Conservation (phyloP, 2,113 vertebrate genomes). For the Suncus etruscus region DNA sequence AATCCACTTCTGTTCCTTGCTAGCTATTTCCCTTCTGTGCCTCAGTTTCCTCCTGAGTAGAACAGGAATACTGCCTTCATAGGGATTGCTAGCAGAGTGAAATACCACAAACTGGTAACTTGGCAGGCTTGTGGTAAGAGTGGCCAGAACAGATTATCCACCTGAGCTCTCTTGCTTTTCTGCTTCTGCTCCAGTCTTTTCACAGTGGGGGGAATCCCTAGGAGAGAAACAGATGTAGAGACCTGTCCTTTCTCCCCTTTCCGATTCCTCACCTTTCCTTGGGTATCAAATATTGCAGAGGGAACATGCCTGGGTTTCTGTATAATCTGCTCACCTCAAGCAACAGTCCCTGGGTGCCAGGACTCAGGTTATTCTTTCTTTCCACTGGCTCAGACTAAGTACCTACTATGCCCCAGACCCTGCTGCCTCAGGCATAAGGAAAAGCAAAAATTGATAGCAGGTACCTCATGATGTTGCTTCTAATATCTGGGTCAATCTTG, state of each 20-base stretch:
- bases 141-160: too few species aligned
- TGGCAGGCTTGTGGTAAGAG: too few species aligned
- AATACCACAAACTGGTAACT: not conserved
- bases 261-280: not conserved
- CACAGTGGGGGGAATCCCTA: not conserved
- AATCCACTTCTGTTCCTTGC: not conserved
- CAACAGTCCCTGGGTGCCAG: not conserved
- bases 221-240: not conserved
- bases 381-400: not conserved
- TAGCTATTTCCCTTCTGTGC: not conserved
- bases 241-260: not conserved
- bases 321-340: not conserved
- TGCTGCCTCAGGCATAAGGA: not conserved
- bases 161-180: not conserved
- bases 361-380: slow-evolving; percentile 19
- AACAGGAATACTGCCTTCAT: slow-evolving; percentile 4
- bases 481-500: slow-evolving; percentile 10
- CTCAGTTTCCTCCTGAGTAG: slow-evolving; percentile 15
- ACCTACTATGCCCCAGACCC: slow-evolving; percentile 5
- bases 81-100: not conserved
- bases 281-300: slow-evolving; percentile 32
- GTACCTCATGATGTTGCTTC: slow-evolving; percentile 2
- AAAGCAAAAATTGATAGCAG: slow-evolving; percentile 16
- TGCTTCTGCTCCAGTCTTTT: slow-evolving; percentile 1
- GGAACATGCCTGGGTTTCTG: slow-evolving; percentile 13